Evolutionary conservation across 2,797 vertebrate species (phyloP).

Genomic region (Rhabdomys pumilio): DNA sequence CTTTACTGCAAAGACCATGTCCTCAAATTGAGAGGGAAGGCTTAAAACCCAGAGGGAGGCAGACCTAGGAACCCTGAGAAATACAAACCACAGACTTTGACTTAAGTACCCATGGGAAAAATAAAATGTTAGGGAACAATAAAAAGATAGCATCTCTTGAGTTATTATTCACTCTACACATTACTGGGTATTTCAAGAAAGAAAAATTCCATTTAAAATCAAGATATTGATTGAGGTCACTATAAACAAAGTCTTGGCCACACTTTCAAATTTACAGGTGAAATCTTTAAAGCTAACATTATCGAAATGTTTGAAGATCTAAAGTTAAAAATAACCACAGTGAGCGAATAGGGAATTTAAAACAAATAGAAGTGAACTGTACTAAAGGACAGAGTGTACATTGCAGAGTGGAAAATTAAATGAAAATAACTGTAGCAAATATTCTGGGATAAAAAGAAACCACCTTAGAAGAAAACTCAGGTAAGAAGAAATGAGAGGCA

Average conservation of each 20-base stretch:
- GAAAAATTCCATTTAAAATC: neutral
- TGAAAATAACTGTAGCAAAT: neutral
- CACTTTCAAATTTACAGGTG: conserved; percentile 11
- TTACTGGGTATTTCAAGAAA: neutral
- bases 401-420: conserved; percentile 20
- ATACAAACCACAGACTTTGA: neutral
- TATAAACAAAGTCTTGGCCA: neutral
- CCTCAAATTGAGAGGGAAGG: neutral
- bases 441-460: conserved; percentile 6
- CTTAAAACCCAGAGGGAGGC: neutral
- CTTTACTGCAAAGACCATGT: neutral
- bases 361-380: neutral
- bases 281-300: neutral
- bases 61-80: neutral
- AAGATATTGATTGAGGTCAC: conserved; percentile 4
- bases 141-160: neutral
- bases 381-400: neutral
- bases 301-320: neutral
- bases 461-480: neutral
- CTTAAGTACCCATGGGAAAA: neutral
- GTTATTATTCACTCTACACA: neutral
- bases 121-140: neutral
- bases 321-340: conserved; percentile 47
- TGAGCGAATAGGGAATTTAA: conserved; percentile 3
- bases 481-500: neutral